phyloP scores from a whole-genome alignment of 1,140 invertebrate genomes.

The Drosophila arawakana region DNA sequence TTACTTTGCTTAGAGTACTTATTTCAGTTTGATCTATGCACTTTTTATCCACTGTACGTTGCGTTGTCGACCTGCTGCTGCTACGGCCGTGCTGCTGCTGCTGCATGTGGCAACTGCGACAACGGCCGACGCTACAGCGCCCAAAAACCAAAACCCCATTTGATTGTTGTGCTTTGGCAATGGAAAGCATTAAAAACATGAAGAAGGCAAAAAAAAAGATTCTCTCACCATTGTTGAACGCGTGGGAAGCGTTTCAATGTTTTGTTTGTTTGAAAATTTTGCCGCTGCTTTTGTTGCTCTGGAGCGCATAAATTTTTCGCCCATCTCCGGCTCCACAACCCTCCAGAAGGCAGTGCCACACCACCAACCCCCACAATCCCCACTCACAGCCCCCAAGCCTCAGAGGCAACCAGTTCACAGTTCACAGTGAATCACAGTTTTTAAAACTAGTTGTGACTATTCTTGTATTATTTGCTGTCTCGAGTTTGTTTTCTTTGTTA shows the following conservation, averaged over 20 bases:
- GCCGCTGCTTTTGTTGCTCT: slow-evolving; percentile 36
- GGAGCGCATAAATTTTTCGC: slow-evolving; percentile 41
- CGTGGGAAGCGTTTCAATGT: slow-evolving; percentile 80
- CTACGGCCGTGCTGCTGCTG: slow-evolving; percentile 33
- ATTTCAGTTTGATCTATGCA: neutral
- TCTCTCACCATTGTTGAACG: slow-evolving; percentile 75
- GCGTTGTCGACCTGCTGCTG: slow-evolving; percentile 30
- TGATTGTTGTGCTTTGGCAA: slow-evolving; percentile 65
- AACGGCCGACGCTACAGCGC: slow-evolving; percentile 57
- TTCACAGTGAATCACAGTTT: slow-evolving; percentile 31
- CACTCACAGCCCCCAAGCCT: neutral
- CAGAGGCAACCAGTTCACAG: neutral
- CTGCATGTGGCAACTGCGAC: slow-evolving; percentile 74
- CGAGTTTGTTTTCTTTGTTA: slow-evolving; percentile 12
- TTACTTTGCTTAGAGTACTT: no score
- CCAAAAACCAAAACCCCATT: slow-evolving; percentile 44
- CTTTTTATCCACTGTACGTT: slow-evolving; percentile 25
- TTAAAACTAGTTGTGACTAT: slow-evolving; percentile 16
- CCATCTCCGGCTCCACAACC: slow-evolving; percentile 7
- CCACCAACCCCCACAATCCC: neutral
- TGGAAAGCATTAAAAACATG: slow-evolving; percentile 69
- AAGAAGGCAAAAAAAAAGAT: slow-evolving; percentile 14
- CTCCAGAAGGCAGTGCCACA: neutral
- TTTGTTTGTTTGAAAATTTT: slow-evolving; percentile 70
- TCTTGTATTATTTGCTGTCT: neutral